Conservation (phyloP, 2,797 vertebrate species). For the Dicrostonyx torquatus region DNA sequence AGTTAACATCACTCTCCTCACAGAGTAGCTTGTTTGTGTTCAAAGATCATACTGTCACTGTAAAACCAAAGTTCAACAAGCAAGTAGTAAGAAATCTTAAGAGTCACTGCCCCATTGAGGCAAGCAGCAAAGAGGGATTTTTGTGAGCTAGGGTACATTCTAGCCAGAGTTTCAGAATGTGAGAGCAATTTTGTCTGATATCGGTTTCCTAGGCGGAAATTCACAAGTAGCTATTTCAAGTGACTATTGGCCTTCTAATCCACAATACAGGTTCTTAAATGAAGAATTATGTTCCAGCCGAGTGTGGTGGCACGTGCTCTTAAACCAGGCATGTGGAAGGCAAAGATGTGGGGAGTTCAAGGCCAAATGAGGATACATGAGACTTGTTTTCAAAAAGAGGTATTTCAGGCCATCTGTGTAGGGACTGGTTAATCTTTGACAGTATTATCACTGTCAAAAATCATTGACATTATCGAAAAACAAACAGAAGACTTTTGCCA, state of each 20-base stretch:
- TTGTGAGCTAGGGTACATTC: slow-evolving; percentile 23
- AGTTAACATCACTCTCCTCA: background rate
- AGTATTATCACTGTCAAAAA: slow-evolving; percentile 19
- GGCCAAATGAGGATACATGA: background rate
- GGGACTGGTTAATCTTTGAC: slow-evolving; percentile 19
- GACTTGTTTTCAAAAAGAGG: background rate
- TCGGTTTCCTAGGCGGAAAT: slow-evolving; percentile 10
- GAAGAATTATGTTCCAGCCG: slow-evolving; percentile 7
- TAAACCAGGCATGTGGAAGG: background rate
- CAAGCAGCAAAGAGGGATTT: background rate
- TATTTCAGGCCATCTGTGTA: slow-evolving; percentile 12
- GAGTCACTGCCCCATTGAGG: slow-evolving; percentile 5
- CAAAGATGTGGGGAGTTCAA: background rate
- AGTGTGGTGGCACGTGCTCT: background rate
- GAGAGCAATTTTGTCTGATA: background rate
- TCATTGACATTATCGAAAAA: background rate
- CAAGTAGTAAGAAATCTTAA: background rate
- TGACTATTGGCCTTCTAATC: background rate
- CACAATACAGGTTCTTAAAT: slow-evolving; percentile 1
- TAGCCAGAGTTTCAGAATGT: background rate
- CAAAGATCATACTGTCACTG: background rate
- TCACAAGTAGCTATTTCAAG: slow-evolving; percentile 37
- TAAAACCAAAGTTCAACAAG: background rate
- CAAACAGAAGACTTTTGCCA: background rate
- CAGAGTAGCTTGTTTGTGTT: background rate